Evolutionary conservation across 2,888 invertebrate species (phyloP).

Genomic region (Athrips mouffetella): DNA sequence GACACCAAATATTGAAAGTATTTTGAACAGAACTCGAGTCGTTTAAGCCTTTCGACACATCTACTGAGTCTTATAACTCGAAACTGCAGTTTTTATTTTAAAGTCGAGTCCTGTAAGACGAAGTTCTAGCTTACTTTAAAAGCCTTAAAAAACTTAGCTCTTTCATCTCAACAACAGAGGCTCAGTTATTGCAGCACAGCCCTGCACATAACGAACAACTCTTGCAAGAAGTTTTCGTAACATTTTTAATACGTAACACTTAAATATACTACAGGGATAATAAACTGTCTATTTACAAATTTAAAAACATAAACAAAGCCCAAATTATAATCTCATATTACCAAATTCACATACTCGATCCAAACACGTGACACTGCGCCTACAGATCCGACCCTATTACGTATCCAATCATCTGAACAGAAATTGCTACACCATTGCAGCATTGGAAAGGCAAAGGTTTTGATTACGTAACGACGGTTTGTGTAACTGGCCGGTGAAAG

Average conservation of each 20-base stretch:
- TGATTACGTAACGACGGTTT: slow-evolving; percentile 54
- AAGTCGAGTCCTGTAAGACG: too few relatives aligned
- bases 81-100: too few relatives aligned
- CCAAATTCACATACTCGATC: neutral
- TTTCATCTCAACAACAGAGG: too few relatives aligned
- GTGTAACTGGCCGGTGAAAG: slow-evolving; percentile 70
- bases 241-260: neutral
- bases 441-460: slow-evolving; percentile 65
- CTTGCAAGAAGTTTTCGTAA: neutral
- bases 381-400: slow-evolving; percentile 16
- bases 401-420: slow-evolving; percentile 18
- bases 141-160: too few relatives aligned
- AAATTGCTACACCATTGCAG: slow-evolving; percentile 35
- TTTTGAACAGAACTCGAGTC: too few relatives aligned
- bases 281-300: neutral
- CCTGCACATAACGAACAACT: neutral
- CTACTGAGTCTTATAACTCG: too few relatives aligned
- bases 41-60: too few relatives aligned
- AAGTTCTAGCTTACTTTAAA: too few relatives aligned
- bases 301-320: neutral
- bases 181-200: slow-evolving; percentile 2
- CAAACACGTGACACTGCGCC: neutral
- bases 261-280: neutral
- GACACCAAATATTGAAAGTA: too few relatives aligned
- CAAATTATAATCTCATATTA: too few relatives aligned